Conservation (phyloP, 2,797 vertebrate species). For the Anguilla megastoma region DNA sequence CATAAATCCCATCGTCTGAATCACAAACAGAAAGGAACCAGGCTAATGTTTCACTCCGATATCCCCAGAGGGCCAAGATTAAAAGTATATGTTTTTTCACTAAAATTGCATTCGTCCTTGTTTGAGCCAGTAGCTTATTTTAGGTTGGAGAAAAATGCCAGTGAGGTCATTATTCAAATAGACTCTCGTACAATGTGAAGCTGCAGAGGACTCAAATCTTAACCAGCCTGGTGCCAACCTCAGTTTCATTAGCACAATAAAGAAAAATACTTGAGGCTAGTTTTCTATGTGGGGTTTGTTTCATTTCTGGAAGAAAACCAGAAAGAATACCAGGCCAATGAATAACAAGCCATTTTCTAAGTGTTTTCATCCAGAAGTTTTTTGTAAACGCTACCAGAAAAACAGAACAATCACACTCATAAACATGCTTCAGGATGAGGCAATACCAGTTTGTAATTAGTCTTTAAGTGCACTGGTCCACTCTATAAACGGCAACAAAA, state of each 20-base stretch:
- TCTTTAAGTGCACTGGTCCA: not conserved
- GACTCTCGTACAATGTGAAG: constrained; percentile 67
- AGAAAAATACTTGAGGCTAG: constrained; percentile 69
- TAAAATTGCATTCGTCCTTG: constrained; percentile 48
- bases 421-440: not conserved
- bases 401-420: constrained; percentile 45
- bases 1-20: constrained; percentile 57
- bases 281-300: constrained; percentile 65
- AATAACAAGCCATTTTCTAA: constrained; percentile 61
- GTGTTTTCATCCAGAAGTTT: constrained; percentile 44
- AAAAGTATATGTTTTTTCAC: constrained; percentile 56
- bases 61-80: constrained; percentile 52
- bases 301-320: constrained; percentile 65
- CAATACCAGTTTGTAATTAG: not conserved
- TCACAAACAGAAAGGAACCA: constrained; percentile 57
- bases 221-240: constrained; percentile 63
- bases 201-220: constrained; percentile 62
- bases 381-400: constrained; percentile 55
- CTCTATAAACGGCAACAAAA: not conserved
- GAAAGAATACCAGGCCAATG: constrained; percentile 57
- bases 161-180: constrained; percentile 71
- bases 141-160: constrained; percentile 61
- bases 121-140: constrained; percentile 65
- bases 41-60: constrained; percentile 54
- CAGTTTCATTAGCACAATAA: constrained; percentile 73